A percentile compares a stretch with the other conserved stretches of the same genome.
Evolutionary conservation across 2,797 vertebrate species (phyloP).

Genomic region (Geotrypetes seraphini): DNA sequence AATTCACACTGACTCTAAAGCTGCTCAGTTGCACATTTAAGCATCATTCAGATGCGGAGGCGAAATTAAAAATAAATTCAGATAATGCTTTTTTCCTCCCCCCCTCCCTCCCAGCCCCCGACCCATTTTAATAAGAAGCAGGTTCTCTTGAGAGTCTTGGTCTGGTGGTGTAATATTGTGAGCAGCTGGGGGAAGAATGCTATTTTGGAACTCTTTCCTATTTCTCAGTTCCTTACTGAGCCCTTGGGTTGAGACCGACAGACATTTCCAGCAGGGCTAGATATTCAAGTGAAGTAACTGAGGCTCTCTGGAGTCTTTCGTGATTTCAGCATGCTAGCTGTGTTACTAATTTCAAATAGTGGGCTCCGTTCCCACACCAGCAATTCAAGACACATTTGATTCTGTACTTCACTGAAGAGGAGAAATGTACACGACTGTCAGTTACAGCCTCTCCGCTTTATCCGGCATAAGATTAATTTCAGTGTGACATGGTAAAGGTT

Average conservation of each 20-base stretch:
- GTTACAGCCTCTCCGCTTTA: background rate
- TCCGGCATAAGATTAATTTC: background rate
- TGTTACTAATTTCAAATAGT: background rate
- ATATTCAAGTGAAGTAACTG: background rate
- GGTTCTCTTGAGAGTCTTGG: background rate
- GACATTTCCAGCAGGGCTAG: background rate
- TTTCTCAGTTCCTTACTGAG: background rate
- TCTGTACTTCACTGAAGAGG: background rate
- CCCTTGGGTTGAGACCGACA: background rate
- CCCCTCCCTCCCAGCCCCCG: too few relatives aligned
- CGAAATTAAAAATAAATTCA: background rate
- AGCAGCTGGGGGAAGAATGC: background rate
- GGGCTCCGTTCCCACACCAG: background rate
- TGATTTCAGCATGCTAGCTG: background rate
- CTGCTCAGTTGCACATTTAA: background rate
- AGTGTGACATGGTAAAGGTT: too few relatives aligned
- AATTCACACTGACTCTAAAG: background rate
- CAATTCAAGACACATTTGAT: background rate
- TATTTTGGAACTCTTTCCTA: background rate
- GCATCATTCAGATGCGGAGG: background rate
- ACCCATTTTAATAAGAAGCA: background rate
- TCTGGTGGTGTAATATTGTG: background rate
- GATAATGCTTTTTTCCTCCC: constrained; percentile 3
- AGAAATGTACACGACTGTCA: background rate
- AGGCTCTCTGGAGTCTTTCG: background rate